Conservation (phyloP, 2,113 vertebrate species). For the Tringa solitaria region DNA sequence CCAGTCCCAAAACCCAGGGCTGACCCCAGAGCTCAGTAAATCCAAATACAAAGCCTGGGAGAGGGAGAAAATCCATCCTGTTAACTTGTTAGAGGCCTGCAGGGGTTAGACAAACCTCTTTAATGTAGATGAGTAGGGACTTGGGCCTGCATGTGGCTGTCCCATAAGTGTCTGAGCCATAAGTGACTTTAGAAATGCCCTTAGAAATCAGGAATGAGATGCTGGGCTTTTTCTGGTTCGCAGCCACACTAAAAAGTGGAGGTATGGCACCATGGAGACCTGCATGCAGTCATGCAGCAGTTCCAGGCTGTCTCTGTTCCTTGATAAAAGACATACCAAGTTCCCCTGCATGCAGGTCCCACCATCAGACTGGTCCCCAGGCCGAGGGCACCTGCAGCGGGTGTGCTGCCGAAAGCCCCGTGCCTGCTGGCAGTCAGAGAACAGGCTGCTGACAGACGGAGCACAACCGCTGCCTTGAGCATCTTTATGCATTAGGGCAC, state of each 20-base stretch:
- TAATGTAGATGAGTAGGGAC: neutral
- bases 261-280: neutral
- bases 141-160: neutral
- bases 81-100: neutral
- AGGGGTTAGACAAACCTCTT: neutral
- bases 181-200: neutral
- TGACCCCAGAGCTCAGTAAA: neutral
- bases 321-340: neutral
- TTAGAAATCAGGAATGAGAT: neutral
- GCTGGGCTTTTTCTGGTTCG: neutral
- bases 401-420: neutral
- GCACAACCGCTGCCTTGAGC: neutral
- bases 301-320: neutral
- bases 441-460: neutral
- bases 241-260: neutral
- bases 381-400: neutral
- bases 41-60: neutral
- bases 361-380: rapidly evolving
- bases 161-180: neutral
- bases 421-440: neutral
- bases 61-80: neutral
- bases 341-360: neutral
- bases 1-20: neutral
- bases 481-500: neutral
- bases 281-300: neutral